Base-by-base conservation (phyloP, 2,797 vertebrate species). In the Scolopax rusticola region DNA sequence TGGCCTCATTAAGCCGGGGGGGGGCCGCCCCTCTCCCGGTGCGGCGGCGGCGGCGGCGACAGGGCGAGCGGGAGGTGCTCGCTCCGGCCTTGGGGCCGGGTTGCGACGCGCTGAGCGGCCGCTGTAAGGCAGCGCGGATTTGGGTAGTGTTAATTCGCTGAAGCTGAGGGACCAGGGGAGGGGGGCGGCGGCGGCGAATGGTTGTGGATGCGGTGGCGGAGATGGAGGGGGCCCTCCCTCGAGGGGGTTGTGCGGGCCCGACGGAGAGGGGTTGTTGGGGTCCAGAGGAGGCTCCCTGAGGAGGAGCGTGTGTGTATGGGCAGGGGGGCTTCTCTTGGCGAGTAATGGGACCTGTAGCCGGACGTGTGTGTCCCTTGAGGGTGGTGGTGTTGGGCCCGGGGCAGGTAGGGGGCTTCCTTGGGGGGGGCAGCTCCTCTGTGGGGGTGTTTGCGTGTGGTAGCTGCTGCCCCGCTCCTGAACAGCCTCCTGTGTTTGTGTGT, bases 1-100 rank as follows among this genome's bases (percentile, higher is more conserved):
- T 28, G 76, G 73, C 57, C 80, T 33, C 50, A 15, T 30, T 70
- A 45, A 45, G 28, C 5, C 2, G 48, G 48, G 36, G 33, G 5
- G 33, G 6, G 11, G 1, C 56, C 15, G 0, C 13, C 48, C 3
- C 21, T 6, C 10, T 3, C 1, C 3, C 2, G 48, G 61, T 20
- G 17, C 43, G 8, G 43, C 43, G 18, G 43, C 2, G 3, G 41
- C 2, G 2, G 38, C 5, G 36, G 41, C 24, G n/a, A 15, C 10
- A 4, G 1, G 21, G 70, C 6, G 41, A 18, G 4, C 4, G 18
- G 56, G 4, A 3, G 24, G 47, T 2, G 59, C 28, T 33, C 1
- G 51, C 16, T 40, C 4, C 11, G 69, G 60, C 30, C 17, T 27
- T 28, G 13, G 54, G 13, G 56, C 28, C 27, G 15, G 40, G 23